Evolutionary conservation across 2,888 invertebrate species (phyloP).

Genomic region (Mimas tiliae): DNA sequence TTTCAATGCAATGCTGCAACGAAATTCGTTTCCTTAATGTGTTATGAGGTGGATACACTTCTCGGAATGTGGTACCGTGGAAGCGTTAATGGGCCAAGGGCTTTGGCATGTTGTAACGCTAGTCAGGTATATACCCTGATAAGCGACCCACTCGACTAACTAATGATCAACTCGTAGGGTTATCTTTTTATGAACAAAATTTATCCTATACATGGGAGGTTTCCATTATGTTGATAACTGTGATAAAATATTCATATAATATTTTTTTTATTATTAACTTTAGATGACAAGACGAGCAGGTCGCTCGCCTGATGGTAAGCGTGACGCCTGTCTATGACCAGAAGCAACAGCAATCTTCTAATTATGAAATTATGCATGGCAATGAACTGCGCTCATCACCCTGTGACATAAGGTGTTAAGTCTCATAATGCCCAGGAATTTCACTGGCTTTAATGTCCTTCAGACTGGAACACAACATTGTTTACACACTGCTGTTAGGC

Average conservation of each 20-base stretch:
- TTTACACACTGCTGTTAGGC: too few relatives aligned
- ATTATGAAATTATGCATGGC: too few relatives aligned
- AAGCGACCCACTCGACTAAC: constrained; percentile 44
- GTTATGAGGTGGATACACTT: constrained; percentile 17
- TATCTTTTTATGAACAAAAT: constrained; percentile 36
- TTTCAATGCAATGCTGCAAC: constrained; percentile 1
- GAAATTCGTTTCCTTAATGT: constrained; percentile 16
- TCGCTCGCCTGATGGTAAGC: too few relatives aligned
- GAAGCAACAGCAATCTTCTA: too few relatives aligned
- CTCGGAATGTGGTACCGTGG: constrained; percentile 28
- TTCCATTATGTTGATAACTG: not conserved
- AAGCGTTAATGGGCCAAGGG: constrained; percentile 57
- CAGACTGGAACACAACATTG: too few relatives aligned
- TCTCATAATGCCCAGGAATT: too few relatives aligned
- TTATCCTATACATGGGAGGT: constrained; percentile 27
- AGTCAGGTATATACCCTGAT: constrained; percentile 49
- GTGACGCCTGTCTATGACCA: too few relatives aligned
- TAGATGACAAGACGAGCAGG: too few relatives aligned
- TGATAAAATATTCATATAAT: not conserved
- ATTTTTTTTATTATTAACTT: not conserved
- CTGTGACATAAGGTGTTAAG: too few relatives aligned
- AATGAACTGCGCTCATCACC: too few relatives aligned
- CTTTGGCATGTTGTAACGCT: constrained; percentile 54
- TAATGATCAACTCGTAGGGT: constrained; percentile 36
- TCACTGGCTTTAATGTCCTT: too few relatives aligned